Evolutionary conservation across 2,797 vertebrate genomes (phyloP).

Genomic region (Sparidentex hasta): DNA sequence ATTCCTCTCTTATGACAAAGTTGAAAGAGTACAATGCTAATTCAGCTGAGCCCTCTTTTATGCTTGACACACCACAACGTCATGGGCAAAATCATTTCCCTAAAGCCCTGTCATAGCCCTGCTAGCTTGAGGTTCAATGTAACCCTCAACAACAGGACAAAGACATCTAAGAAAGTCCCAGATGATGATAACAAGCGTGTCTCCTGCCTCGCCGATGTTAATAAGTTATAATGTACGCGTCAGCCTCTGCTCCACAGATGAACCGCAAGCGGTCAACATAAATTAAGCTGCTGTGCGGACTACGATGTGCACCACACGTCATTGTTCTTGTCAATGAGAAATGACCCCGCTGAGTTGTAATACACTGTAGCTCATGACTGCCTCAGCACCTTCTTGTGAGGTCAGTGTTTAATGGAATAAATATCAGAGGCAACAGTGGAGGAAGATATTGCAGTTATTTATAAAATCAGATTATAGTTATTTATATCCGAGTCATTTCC

Average conservation of each 20-base stretch:
- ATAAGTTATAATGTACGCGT: slow-evolving; percentile 50
- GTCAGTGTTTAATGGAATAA: slow-evolving; percentile 74
- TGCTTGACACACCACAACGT: not conserved
- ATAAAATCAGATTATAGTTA: slow-evolving; percentile 80
- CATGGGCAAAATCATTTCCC: not conserved
- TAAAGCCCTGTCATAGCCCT: not conserved
- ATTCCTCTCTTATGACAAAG: not conserved
- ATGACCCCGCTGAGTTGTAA: slow-evolving; percentile 57
- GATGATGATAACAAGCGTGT: slow-evolving; percentile 45
- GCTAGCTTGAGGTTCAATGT: not conserved
- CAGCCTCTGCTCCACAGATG: slow-evolving; percentile 48
- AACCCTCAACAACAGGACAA: slow-evolving; percentile 20
- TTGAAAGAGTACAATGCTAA: not conserved
- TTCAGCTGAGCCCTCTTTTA: not conserved
- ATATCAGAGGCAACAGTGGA: slow-evolving; percentile 70
- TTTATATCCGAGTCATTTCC: slow-evolving; percentile 80
- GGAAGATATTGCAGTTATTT: slow-evolving; percentile 79
- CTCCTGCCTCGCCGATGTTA: slow-evolving; percentile 30
- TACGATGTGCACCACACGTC: slow-evolving; percentile 40
- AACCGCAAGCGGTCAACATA: slow-evolving; percentile 59
- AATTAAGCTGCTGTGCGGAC: slow-evolving; percentile 60
- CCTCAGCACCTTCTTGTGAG: slow-evolving; percentile 62
- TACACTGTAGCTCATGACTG: slow-evolving; percentile 56
- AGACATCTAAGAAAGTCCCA: slow-evolving; percentile 30
- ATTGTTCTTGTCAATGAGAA: slow-evolving; percentile 59